Base-by-base conservation (phyloP, 2,113 vertebrate species). In the Alosa alosa region DNA sequence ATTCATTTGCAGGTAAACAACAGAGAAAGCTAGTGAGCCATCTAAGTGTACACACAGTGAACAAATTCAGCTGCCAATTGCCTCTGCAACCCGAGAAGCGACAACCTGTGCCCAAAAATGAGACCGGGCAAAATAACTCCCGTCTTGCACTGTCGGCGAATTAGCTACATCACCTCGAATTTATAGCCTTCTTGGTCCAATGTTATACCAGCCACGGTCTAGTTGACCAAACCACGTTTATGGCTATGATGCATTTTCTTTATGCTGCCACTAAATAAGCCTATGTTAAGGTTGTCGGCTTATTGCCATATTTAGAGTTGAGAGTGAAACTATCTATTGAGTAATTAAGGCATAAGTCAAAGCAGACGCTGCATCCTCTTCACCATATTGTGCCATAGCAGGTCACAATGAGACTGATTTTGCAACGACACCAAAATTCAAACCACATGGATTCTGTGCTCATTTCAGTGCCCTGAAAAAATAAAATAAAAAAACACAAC, bases 1-100 rank as follows among this genome's bases (percentile, higher is more conserved):
- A 94, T 96, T 97, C 95, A 98, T 98, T 99, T 97, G 94, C 97
- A 94, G 96, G 96, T 96, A 98, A 97, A 98, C 97, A 96, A 96
- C 95, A 96, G 93, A 93, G 93, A 92, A 92, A 95, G 93, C 92
- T 95, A 91, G 94, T 94, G 94, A 94, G 85, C 94, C 92, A 94
- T 94, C 92, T 91, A 94, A 94, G 96, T 95, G 94, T 78, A 97
- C 97, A 97, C 94, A 97, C 94, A 96, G 95, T 97, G 96, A 96
- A 96, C 72, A 39, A 39, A 78, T 78, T 15, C 72, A 39, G 72
- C 25, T 10, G 72, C 72, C 72, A 78, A 15, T 78, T 78, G 72
- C 31, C 64, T 36, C 64, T 72, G 64, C 64, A 72, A 36, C 25
- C 25, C 25, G 25, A 72, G 64, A 72, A 25, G 64, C 72, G 3